phyloP scores from a whole-genome alignment of 2,113 vertebrate genomes.

The Ptilorrhoa leucosticta region DNA sequence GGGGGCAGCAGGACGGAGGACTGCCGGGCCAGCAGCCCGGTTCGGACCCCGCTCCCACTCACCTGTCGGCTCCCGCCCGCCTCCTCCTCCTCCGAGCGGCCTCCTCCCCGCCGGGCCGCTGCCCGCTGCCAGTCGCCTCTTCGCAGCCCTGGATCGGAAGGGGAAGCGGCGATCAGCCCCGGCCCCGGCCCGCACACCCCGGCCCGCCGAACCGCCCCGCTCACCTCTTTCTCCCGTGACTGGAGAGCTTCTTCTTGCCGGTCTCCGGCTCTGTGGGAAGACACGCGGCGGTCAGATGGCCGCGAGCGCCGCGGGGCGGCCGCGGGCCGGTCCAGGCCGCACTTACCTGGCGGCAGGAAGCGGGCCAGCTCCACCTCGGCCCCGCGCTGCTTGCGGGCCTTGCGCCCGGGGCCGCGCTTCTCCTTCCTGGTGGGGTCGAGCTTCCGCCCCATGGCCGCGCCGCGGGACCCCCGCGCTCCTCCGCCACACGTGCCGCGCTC shows the following conservation, averaged over 20 bases:
- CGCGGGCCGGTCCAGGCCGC: neutral
- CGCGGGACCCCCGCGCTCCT: accelerated
- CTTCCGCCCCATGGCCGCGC: conserved; percentile 84
- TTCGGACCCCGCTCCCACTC: neutral
- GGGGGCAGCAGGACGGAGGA: accelerated
- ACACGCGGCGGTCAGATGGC: neutral
- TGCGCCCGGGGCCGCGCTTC: conserved; percentile 88
- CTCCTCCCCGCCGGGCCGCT: neutral
- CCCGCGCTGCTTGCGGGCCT: conserved; percentile 88
- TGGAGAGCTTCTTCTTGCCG: conserved; percentile 80
- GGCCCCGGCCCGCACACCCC: conserved; percentile 34
- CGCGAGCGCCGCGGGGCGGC: neutral
- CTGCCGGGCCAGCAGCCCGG: accelerated
- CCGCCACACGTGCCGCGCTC: neutral
- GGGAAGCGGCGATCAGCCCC: neutral
- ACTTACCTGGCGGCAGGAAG: conserved; percentile 78
- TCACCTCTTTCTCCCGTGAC: conserved; percentile 84
- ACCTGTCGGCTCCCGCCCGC: neutral
- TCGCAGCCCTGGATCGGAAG: conserved; percentile 61
- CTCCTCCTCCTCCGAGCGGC: neutral
- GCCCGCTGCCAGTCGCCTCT: conserved; percentile 51
- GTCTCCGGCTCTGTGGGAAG: neutral
- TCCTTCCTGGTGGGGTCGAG: conserved; percentile 84
- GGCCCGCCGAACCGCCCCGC: neutral
- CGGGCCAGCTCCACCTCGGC: conserved; percentile 86